Evolutionary conservation across 1,140 invertebrate genomes (phyloP).

Genomic region (Neelides sp.): DNA sequence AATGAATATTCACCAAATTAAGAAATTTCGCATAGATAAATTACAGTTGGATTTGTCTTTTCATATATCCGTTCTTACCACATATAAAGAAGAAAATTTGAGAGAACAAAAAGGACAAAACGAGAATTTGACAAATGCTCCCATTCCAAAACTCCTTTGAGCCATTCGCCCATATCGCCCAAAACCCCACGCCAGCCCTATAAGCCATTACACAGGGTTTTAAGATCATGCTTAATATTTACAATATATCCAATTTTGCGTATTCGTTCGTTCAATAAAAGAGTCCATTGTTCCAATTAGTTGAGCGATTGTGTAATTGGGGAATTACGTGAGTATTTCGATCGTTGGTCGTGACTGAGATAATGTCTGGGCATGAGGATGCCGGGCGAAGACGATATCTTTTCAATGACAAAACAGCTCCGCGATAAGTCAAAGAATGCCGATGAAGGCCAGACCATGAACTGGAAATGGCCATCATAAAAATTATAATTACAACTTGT

Average conservation of each 20-base stretch:
- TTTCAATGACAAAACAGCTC: conserved; percentile 63
- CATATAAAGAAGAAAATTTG: conserved; percentile 71
- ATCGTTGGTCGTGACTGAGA: conserved; percentile 62
- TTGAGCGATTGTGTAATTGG: not conserved
- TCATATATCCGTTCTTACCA: conserved; percentile 40
- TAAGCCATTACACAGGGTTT: conserved; percentile 31
- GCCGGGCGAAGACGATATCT: conserved; percentile 61
- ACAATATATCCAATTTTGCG: not conserved
- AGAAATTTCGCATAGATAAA: not conserved
- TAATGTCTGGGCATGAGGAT: conserved; percentile 79
- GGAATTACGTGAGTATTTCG: conserved; percentile 19
- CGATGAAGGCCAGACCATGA: conserved; percentile 24
- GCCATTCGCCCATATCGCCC: conserved; percentile 60
- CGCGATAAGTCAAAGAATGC: conserved; percentile 68
- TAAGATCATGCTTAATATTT: not conserved
- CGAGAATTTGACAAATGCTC: conserved; percentile 59
- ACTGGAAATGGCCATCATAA: conserved; percentile 30
- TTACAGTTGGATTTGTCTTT: not conserved
- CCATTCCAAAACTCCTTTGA: conserved; percentile 63
- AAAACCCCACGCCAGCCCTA: conserved; percentile 59
- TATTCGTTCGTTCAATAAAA: not conserved
- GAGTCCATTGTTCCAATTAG: not conserved
- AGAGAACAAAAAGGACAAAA: conserved; percentile 66
- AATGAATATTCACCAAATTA: not conserved
- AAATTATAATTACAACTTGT: conserved; percentile 5